Evolutionary conservation across 2,113 vertebrate species (phyloP), one percentile per base, ranked within the genome.

Genomic region (Sinocyclocheilus rhinocerous): DNA sequence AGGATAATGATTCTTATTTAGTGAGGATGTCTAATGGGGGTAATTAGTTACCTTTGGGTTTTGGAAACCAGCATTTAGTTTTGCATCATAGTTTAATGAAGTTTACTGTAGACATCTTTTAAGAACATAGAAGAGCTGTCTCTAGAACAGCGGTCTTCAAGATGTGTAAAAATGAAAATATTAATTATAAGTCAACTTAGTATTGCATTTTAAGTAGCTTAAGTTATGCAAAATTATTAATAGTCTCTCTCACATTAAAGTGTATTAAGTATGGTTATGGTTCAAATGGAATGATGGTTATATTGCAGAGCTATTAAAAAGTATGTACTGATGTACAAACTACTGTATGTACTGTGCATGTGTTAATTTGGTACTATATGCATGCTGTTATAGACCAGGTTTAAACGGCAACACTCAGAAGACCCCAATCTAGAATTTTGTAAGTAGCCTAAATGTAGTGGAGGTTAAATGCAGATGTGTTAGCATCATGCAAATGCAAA

Each of bases 401-500:
- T 70, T 39, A 9, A 70, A 59, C 10, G 15, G 33, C 39, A 48
- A 48, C 22, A 15, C 72, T 39, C 16, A 6, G 70, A 42, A 42
- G 3, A 29, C n/a, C n/a, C n/a, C n/a, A n/a, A n/a, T n/a, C n/a
- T n/a, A n/a, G n/a, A n/a, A 39, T 39, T 72, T 20, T 39, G 8
- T 2, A 72, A 80, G 65, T 29, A 42, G 39, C 7, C 39, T 42
- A 61, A 86, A 48, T 26, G 4, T 22, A 48, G 33, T 82, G 6
- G 45, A 76, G 73, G 82, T 83, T 42, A 76, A 42, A 89, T 76
- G 76, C 42, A 61, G 50, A 75, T 13, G 5, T 12, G 8, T 75
- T 75, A 8, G 39, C 72, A 45, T 75, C 2, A 24, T 33, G 69
- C 33, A 10, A 6, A 70, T 20, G 29, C 29, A 70, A 36, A 67